Conservation (phyloP, 2,113 vertebrate genomes). For the Prietella phreatophila region DNA sequence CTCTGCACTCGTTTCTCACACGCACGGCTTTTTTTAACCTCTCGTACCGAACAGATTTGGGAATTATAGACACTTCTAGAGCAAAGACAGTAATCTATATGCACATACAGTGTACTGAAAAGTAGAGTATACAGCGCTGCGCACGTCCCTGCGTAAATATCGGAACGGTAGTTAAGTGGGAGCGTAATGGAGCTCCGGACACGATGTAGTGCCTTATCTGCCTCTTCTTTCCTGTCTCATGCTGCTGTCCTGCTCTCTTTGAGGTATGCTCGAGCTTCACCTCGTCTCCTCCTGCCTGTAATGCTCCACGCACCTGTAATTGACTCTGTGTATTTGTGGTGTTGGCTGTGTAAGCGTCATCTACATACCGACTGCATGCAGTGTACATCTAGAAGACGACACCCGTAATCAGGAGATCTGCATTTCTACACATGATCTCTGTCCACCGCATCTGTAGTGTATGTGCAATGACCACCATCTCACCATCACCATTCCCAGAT, state of each 20-base stretch:
- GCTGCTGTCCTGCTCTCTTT: conserved; percentile 32
- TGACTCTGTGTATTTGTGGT: neutral
- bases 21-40: neutral
- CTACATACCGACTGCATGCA: neutral
- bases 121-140: neutral
- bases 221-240: conserved; percentile 9
- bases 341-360: neutral
- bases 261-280: conserved; percentile 37
- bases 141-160: conserved; percentile 35
- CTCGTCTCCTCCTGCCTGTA: neutral
- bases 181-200: conserved; percentile 26
- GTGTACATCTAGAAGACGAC: neutral
- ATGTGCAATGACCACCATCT: neutral
- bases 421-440: neutral
- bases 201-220: conserved; percentile 30
- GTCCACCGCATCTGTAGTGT: neutral
- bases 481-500: neutral
- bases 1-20: neutral
- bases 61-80: neutral
- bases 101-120: neutral
- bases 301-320: neutral
- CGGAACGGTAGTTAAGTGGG: conserved; percentile 22
- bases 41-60: neutral
- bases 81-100: neutral
- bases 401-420: neutral